These are phyloP conservation scores for Drosophila parabipectinata DNA, from an alignment of 1,140 invertebrate species.

Conservation along the genomic window DNA sequence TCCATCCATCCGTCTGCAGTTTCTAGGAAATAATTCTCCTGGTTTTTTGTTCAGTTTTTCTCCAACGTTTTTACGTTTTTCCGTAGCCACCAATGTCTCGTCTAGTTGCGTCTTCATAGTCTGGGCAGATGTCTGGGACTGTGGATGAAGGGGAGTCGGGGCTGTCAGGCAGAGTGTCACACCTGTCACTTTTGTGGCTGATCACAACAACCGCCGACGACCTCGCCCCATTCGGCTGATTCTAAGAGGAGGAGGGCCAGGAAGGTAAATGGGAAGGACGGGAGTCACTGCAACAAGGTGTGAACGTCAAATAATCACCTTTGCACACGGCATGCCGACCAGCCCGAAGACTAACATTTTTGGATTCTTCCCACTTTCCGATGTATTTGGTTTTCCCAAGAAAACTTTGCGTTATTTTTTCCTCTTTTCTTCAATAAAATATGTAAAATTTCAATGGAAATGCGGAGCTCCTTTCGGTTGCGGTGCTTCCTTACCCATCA, in stretches of 20 bases:
- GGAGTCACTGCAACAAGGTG: slow-evolving; percentile 63
- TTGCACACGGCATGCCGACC: slow-evolving; percentile 58
- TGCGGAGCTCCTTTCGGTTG: slow-evolving; percentile 27
- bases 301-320: slow-evolving; percentile 81
- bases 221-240: slow-evolving; percentile 36
- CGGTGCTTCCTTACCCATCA: slow-evolving; percentile 29
- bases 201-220: slow-evolving; percentile 76
- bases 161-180: slow-evolving; percentile 70
- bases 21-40: slow-evolving; percentile 75
- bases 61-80: slow-evolving; percentile 48
- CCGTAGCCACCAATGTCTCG: slow-evolving; percentile 51
- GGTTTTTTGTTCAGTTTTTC: slow-evolving; percentile 21
- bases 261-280: slow-evolving; percentile 5
- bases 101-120: slow-evolving; percentile 75
- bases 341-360: neutral
- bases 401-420: slow-evolving; percentile 60
- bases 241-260: neutral
- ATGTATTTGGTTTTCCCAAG: slow-evolving; percentile 66
- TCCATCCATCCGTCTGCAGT: slow-evolving; percentile 52
- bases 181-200: slow-evolving; percentile 80
- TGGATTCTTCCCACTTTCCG: slow-evolving; percentile 11
- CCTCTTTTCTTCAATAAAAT: slow-evolving; percentile 33
- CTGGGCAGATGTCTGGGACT: slow-evolving; percentile 20
- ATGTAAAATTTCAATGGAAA: slow-evolving; percentile 73
- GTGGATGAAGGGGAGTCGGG: slow-evolving; percentile 9